Percentiles rank a stretch among this genome's conserved stretches.
Evolutionary conservation across 2,888 invertebrate species (phyloP).

Genomic region (Byasa hedistus): DNA sequence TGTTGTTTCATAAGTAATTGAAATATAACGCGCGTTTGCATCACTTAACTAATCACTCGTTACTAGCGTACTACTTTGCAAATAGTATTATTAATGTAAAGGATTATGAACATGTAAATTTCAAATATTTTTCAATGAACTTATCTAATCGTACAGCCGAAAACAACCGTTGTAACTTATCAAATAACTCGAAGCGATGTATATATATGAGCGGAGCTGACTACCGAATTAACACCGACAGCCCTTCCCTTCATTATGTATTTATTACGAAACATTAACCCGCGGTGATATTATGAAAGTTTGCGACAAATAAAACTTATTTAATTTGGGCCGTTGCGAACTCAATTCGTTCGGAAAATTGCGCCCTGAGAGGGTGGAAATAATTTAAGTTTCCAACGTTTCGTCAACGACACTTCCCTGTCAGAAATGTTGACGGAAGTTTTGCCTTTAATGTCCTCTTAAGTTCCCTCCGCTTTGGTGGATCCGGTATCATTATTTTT

Average conservation of each 20-base stretch:
- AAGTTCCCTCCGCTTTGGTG: slow-evolving; percentile 5
- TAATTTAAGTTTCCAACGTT: slow-evolving; percentile 32
- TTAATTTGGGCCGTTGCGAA: slow-evolving; percentile 29
- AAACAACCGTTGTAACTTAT: too few relatives aligned
- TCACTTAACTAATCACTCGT: neutral
- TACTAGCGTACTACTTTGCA: neutral
- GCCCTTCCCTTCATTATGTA: slow-evolving; percentile 10
- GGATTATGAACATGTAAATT: neutral
- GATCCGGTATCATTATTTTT: neutral
- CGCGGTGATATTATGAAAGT: slow-evolving; percentile 26
- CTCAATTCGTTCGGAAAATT: slow-evolving; percentile 31
- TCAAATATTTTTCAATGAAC: neutral
- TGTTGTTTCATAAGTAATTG: too few relatives aligned
- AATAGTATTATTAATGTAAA: neutral
- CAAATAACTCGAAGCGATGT: neutral
- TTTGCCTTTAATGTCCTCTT: slow-evolving; percentile 24
- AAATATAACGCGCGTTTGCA: neutral
- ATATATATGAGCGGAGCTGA: neutral
- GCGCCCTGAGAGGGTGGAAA: slow-evolving; percentile 22
- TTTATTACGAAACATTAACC: slow-evolving; percentile 23
- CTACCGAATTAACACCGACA: neutral
- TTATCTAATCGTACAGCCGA: neutral
- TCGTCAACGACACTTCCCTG: slow-evolving; percentile 31
- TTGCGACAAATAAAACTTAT: slow-evolving; percentile 30
- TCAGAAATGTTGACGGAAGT: slow-evolving; percentile 30